Base-by-base conservation (phyloP, 2,888 invertebrate species). In the Amphiduros pacificus region DNA sequence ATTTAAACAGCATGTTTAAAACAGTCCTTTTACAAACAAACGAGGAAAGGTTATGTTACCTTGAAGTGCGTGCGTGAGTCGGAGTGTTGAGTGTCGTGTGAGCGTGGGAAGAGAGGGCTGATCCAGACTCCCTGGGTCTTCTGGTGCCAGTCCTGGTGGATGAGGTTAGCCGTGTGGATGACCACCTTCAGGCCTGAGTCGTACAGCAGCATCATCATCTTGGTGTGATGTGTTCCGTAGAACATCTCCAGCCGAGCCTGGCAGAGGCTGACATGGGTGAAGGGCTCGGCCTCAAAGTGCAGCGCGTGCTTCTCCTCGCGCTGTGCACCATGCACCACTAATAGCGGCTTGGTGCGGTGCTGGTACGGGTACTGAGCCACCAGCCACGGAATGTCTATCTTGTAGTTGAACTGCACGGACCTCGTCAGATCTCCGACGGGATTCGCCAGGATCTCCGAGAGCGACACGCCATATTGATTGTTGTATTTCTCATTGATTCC, bases 111-210 rank as follows among this genome's bases (percentile, higher is more conserved):
- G n/a, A n/a, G n/a, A n/a, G n/a, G n/a, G n/a, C n/a, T n/a, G n/a
- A n/a, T n/a, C n/a, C n/a, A n/a, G n/a, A n/a, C n/a, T 88, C 94
- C 94, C 82, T 98, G 96, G 0, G 94, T 93, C 72, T 94, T 89
- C 80, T 95, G 91, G 74, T 91, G 89, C 97, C 97, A 98, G 82
- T 98, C 97, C 67, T 91, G 90, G 27, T 89, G 86, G 71, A 95
- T 91, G 2, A 97, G 85, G 84, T 98, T 98, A 0, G 96, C 94
- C 0, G 96, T 96, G 0, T 92, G 92, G 32, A 97, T 88, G 0
- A 94, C 89, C 5, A 97, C 88, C 14, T 95, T 85, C 57, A 96
- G 83, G 0, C 92, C 91, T 54, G 67, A 67, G 73, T 94, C 89
- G 75, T 95, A 95, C 54, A 89, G 87, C 0, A 96, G 85, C 0